Conservation (phyloP, 2,888 invertebrate species). For the Adelphocoris suturalis region DNA sequence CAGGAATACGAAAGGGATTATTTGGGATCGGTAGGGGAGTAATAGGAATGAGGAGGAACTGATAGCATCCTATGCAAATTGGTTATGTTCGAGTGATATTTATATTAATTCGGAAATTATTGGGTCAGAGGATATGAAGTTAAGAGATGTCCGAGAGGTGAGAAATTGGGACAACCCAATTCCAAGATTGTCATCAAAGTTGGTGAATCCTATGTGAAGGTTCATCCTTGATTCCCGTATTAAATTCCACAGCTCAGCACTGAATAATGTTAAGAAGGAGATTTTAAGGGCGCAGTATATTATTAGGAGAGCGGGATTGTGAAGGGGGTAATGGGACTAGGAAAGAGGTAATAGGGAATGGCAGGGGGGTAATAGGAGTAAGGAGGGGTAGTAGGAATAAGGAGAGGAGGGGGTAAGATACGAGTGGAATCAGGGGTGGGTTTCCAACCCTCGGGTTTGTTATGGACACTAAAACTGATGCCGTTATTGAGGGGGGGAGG, state of each 20-base stretch:
- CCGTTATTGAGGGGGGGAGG: slow-evolving; percentile 36
- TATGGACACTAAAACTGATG: slow-evolving; percentile 59
- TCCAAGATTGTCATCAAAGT: background rate
- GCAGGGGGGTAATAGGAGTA: background rate
- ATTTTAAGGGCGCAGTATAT: background rate
- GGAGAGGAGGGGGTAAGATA: background rate
- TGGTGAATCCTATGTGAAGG: background rate
- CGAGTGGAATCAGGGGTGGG: background rate
- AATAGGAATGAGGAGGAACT: too few species aligned
- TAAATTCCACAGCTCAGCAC: background rate
- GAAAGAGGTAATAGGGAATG: background rate
- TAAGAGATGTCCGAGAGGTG: background rate
- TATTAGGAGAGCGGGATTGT: too few species aligned
- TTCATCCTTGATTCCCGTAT: background rate
- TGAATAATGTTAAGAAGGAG: slow-evolving; percentile 14
- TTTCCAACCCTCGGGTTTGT: slow-evolving; percentile 40
- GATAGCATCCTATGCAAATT: too few species aligned
- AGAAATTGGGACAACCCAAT: background rate
- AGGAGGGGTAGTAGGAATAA: background rate
- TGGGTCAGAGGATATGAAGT: too few species aligned
- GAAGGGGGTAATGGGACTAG: too few species aligned
- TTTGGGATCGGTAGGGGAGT: too few species aligned
- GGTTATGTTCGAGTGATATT: too few species aligned
- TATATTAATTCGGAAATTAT: too few species aligned
- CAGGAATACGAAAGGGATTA: too few species aligned